Percentiles rank a stretch among this genome's conserved stretches.
Evolutionary conservation across 2,888 invertebrate species (phyloP).

Genomic region (Nomada goodeniana): DNA sequence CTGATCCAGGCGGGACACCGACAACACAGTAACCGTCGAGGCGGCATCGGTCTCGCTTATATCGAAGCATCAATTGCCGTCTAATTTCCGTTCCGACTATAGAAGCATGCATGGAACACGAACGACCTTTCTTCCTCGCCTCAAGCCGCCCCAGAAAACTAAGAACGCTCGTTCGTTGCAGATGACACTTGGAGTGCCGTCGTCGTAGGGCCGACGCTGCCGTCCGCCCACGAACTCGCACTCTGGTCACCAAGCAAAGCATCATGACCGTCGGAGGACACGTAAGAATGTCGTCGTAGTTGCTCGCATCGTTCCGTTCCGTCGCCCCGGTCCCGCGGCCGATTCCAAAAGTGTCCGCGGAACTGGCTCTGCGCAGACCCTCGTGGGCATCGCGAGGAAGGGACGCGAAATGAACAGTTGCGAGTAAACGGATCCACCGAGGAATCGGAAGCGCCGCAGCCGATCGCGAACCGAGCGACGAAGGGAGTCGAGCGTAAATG

Average conservation of each 20-base stretch:
- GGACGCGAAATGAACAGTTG: background rate
- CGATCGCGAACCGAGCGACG: too few species aligned
- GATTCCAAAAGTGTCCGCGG: background rate
- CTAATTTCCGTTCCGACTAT: background rate
- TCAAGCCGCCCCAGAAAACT: conserved; percentile 7
- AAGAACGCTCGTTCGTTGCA: conserved; percentile 61
- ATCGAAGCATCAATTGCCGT: conserved; percentile 9
- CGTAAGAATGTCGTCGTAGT: background rate
- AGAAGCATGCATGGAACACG: conserved; percentile 10
- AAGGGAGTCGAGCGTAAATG: background rate
- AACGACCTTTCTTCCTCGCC: conserved; percentile 22
- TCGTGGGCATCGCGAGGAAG: background rate
- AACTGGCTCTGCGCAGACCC: too few species aligned
- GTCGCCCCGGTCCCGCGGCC: background rate
- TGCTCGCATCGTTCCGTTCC: background rate
- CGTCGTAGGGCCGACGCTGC: conserved; percentile 66
- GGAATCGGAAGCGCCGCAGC: background rate
- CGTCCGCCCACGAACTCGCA: conserved; percentile 15
- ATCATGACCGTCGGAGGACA: conserved; percentile 26
- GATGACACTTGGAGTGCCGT: conserved; percentile 65
- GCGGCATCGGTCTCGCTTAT: background rate
- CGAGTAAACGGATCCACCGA: background rate
- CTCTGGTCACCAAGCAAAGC: conserved; percentile 5
- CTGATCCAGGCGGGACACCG: too few species aligned
- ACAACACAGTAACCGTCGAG: background rate